A percentile compares a stretch with the other conserved stretches of the same genome.
These are phyloP conservation scores for Unio delphinus DNA, from an alignment of 2,888 invertebrate species.

Conservation along the genomic window DNA sequence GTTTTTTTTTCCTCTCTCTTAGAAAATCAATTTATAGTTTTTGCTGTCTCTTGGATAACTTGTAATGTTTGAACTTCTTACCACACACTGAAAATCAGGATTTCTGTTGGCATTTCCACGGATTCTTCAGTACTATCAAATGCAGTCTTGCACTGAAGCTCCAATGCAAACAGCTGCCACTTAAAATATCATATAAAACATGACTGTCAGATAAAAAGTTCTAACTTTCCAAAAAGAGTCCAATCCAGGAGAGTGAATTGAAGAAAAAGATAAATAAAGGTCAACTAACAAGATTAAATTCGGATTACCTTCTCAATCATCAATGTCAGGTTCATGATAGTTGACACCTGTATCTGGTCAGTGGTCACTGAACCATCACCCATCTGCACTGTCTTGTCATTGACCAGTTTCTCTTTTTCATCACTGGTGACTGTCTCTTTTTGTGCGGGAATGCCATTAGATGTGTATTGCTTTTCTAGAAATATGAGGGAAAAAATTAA, in stretches of 20 bases:
- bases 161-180: too few species aligned
- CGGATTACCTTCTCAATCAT: slow-evolving; percentile 43
- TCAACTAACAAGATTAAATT: not conserved
- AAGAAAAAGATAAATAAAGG: too few species aligned
- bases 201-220: too few species aligned
- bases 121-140: not conserved
- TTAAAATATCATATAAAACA: too few species aligned
- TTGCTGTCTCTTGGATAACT: too few species aligned
- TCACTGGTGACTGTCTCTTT: slow-evolving; percentile 33
- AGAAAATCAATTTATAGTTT: too few species aligned
- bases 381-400: slow-evolving; percentile 5
- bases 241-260: too few species aligned
- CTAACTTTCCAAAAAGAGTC: too few species aligned
- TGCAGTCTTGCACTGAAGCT: too few species aligned
- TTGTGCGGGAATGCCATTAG: not conserved
- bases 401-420: slow-evolving; percentile 22
- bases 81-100: not conserved
- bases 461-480: too few species aligned
- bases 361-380: slow-evolving; percentile 3
- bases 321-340: slow-evolving; percentile 44
- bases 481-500: too few species aligned
- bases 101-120: slow-evolving; percentile 2
- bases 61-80: not conserved
- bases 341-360: slow-evolving; percentile 16
- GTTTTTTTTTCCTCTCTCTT: too few species aligned